Percentiles rank a stretch among this genome's conserved stretches.
phyloP scores from a whole-genome alignment of 1,140 invertebrate genomes.

The Drosophila teissieri region DNA sequence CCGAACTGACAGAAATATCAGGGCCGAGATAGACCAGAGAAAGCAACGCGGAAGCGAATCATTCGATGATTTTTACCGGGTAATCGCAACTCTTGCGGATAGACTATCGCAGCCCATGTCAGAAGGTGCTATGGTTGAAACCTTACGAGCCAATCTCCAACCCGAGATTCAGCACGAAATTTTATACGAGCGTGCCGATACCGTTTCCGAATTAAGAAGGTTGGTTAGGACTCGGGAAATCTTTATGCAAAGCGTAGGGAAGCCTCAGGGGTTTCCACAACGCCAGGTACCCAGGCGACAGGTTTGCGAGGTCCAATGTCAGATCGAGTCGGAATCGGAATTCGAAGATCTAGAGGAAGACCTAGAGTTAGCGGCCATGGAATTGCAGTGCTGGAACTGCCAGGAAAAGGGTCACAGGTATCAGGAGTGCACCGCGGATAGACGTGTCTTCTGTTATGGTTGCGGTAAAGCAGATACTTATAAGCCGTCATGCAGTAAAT shows the following conservation, averaged over 20 bases:
- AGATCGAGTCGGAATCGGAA: neutral
- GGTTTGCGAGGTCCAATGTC: neutral
- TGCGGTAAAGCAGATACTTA: neutral
- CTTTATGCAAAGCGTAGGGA: too few relatives aligned
- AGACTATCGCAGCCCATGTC: too few relatives aligned
- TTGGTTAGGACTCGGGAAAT: too few relatives aligned
- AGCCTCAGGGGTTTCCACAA: neutral
- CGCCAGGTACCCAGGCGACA: neutral
- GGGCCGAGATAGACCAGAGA: too few relatives aligned
- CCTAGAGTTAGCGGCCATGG: neutral
- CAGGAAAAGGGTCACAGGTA: neutral
- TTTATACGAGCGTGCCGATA: neutral
- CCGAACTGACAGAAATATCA: too few relatives aligned
- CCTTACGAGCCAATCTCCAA: neutral
- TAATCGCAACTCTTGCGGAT: too few relatives aligned
- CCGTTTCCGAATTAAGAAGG: neutral
- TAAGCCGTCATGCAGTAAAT: neutral
- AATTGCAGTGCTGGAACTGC: neutral
- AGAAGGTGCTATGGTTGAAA: neutral
- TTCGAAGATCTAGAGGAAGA: neutral
- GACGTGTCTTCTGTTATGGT: neutral
- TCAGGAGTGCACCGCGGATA: neutral
- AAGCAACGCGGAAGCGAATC: too few relatives aligned
- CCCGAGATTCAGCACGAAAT: neutral
- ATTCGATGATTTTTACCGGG: too few relatives aligned